Evolutionary conservation across 2,797 vertebrate genomes (phyloP).

Genomic region (Micrastur ruficollis): DNA sequence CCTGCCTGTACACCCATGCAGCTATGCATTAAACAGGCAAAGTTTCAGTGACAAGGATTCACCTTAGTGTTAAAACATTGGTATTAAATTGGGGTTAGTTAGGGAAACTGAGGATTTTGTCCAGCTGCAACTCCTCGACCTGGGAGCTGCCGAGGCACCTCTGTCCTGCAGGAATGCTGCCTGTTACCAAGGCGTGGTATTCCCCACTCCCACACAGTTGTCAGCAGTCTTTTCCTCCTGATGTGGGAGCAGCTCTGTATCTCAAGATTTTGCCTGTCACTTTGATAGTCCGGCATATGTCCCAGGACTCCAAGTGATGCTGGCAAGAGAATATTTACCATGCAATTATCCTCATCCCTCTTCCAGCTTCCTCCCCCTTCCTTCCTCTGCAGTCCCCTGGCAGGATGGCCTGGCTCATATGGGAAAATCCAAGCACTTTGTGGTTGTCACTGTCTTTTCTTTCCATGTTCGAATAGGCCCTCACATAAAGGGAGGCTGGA

Average conservation of each 20-base stretch:
- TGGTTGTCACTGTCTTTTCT: background rate
- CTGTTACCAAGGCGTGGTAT: accelerated
- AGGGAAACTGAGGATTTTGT: background rate
- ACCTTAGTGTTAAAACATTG: background rate
- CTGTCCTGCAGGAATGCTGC: background rate
- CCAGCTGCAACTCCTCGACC: background rate
- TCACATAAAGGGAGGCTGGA: background rate
- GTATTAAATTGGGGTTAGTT: background rate
- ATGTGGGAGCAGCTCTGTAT: background rate
- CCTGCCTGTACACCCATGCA: accelerated
- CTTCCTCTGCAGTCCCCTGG: background rate
- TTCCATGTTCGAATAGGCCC: background rate
- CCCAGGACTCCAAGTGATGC: background rate
- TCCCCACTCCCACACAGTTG: background rate
- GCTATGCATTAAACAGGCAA: background rate
- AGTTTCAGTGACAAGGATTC: background rate
- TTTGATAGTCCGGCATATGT: background rate
- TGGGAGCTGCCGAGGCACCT: background rate
- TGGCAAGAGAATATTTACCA: background rate
- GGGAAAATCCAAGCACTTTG: background rate
- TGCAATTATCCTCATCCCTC: background rate
- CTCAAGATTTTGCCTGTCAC: background rate
- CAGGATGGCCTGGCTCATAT: background rate
- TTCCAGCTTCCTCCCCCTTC: background rate
- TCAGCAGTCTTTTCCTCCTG: background rate